A percentile compares a stretch with the other conserved stretches of the same genome.
These are phyloP conservation scores for Myotis myotis DNA, from an alignment of 2,797 vertebrate species.

Conservation along the genomic window DNA sequence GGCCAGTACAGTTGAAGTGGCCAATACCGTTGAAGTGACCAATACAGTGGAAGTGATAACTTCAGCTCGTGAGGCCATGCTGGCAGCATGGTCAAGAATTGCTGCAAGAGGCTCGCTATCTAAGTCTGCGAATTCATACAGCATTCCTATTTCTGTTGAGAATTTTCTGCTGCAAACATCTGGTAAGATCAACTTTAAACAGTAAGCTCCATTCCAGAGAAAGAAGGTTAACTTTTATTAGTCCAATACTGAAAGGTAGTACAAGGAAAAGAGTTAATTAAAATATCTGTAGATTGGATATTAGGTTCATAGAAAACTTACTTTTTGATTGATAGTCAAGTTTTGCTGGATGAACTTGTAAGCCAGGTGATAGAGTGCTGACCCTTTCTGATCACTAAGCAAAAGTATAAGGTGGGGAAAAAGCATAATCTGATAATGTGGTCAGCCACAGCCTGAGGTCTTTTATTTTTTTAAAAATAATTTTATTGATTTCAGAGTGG, in stretches of 20 bases:
- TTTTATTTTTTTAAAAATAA: neutral
- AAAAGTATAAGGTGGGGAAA: neutral
- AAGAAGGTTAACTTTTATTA: neutral
- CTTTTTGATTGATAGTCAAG: neutral
- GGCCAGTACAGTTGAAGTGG: neutral
- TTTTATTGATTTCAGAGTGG: no score
- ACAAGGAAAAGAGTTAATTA: neutral
- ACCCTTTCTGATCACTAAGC: neutral
- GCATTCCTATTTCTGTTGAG: neutral
- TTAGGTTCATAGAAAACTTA: neutral
- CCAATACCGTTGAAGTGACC: neutral
- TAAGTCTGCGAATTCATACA: neutral
- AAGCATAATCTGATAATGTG: neutral
- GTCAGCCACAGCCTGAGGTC: neutral
- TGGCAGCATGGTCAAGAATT: conserved; percentile 68
- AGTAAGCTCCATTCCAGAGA: neutral
- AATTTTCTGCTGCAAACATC: conserved; percentile 51
- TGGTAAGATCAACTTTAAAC: conserved; percentile 56
- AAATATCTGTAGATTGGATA: neutral
- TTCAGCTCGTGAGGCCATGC: conserved; percentile 24
- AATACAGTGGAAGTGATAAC: conserved; percentile 39
- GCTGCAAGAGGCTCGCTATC: neutral
- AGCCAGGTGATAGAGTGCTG: neutral
- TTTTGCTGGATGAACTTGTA: neutral
- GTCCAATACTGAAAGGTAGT: neutral